Conservation (phyloP, 2,888 invertebrate species). For the Acronicta aceris region DNA sequence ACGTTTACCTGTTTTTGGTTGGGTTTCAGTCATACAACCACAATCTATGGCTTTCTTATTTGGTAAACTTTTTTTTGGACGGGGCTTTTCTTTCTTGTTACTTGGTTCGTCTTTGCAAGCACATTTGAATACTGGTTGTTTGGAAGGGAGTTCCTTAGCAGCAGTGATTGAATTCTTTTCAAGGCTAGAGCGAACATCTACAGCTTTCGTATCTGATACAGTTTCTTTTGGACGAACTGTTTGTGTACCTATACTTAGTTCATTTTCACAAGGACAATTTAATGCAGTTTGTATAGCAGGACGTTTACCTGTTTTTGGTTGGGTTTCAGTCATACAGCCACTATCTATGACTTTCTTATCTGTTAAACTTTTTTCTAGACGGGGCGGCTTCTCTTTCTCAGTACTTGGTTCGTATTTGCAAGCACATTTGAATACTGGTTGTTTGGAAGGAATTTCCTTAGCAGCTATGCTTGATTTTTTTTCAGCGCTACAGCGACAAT, state of each 20-base stretch:
- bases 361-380: not conserved
- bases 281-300: not conserved
- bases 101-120: not conserved
- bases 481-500: not conserved
- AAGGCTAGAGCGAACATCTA: not conserved
- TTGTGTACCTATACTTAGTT: not conserved
- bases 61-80: not conserved
- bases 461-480: not conserved
- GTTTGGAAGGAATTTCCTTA: not conserved
- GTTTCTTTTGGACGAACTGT: not conserved
- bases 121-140: slow-evolving; percentile 1
- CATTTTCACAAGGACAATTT: not conserved
- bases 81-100: not conserved
- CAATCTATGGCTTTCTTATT: not conserved
- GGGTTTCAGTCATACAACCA: not conserved
- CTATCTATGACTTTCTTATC: not conserved
- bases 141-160: not conserved
- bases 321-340: not conserved
- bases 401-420: too few relatives aligned
- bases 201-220: not conserved
- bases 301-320: not conserved
- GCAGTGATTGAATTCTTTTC: not conserved
- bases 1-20: not conserved
- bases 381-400: not conserved
- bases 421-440: not conserved